Percentiles rank a stretch among this genome's conserved stretches.
phyloP scores from a whole-genome alignment of 2,113 vertebrate genomes.

The Acanthisitta chloris region DNA sequence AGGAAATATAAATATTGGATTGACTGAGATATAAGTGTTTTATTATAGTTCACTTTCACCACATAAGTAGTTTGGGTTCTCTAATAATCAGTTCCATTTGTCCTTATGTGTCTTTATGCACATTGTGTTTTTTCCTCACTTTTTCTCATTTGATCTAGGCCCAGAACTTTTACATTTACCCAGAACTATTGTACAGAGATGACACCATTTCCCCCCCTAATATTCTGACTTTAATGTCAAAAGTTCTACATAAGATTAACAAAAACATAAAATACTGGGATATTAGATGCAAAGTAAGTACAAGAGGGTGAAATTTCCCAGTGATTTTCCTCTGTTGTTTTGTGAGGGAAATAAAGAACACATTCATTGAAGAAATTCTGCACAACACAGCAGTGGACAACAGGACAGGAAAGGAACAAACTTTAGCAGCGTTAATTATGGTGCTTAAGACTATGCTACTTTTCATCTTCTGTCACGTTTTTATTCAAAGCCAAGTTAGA shows the following conservation, averaged over 20 bases:
- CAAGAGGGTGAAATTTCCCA: not conserved
- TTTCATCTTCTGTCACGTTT: not conserved
- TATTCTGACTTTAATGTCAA: not conserved
- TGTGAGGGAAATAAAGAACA: not conserved
- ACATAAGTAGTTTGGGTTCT: not conserved
- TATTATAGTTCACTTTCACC: not conserved
- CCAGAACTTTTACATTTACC: not conserved
- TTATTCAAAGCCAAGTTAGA: not conserved
- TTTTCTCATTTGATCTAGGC: not conserved
- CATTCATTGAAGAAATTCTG: not conserved
- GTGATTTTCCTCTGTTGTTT: not conserved
- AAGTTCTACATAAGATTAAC: not conserved
- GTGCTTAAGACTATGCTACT: not conserved
- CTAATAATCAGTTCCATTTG: not conserved
- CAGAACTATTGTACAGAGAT: not conserved
- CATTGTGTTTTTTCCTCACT: rapidly evolving
- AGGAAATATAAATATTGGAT: not conserved
- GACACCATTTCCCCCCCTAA: not conserved
- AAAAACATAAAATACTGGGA: not conserved
- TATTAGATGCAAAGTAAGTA: not conserved
- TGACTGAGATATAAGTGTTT: not conserved
- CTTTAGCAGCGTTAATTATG: not conserved
- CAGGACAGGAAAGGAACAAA: not conserved
- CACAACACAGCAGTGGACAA: not conserved
- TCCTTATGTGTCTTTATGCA: not conserved